Evolutionary conservation across 2,797 vertebrate genomes (phyloP).

Genomic region (Diplodus sargus): DNA sequence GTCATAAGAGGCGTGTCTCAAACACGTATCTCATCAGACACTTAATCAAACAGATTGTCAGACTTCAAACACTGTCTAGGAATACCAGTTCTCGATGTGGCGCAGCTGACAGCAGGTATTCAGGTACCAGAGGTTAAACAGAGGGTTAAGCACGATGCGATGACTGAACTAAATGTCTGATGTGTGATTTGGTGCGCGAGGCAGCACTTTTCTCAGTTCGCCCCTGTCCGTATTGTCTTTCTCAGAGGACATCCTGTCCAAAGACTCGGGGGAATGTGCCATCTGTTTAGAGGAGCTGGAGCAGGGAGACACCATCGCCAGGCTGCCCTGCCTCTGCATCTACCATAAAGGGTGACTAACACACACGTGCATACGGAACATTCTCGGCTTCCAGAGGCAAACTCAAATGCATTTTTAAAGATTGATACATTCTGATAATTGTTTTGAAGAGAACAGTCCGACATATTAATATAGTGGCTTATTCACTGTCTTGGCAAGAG

Average conservation of each 20-base stretch:
- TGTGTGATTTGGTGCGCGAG: constrained; percentile 15
- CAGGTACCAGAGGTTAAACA: constrained; percentile 52
- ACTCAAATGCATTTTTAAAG: background rate
- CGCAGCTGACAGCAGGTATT: constrained; percentile 17
- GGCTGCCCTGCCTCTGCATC: constrained; percentile 98
- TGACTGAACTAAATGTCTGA: constrained; percentile 39
- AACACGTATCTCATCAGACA: background rate
- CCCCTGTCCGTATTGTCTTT: constrained; percentile 69
- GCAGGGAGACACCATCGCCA: constrained; percentile 97
- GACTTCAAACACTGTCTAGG: background rate
- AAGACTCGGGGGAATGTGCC: constrained; percentile 97
- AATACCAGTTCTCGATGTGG: background rate
- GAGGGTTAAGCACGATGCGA: constrained; percentile 29
- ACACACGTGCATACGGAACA: constrained; percentile 15
- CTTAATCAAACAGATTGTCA: background rate
- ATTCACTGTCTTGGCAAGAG: too few relatives aligned
- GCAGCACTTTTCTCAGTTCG: constrained; percentile 49
- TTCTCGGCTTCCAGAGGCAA: background rate
- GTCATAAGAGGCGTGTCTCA: background rate
- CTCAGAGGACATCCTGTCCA: constrained; percentile 97
- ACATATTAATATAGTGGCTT: background rate
- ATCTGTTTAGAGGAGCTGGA: constrained; percentile 97
- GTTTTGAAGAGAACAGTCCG: background rate
- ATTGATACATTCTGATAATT: background rate
- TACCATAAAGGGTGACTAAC: constrained; percentile 95